Conservation (phyloP, 2,113 vertebrate genomes). For the Grantiella picta region DNA sequence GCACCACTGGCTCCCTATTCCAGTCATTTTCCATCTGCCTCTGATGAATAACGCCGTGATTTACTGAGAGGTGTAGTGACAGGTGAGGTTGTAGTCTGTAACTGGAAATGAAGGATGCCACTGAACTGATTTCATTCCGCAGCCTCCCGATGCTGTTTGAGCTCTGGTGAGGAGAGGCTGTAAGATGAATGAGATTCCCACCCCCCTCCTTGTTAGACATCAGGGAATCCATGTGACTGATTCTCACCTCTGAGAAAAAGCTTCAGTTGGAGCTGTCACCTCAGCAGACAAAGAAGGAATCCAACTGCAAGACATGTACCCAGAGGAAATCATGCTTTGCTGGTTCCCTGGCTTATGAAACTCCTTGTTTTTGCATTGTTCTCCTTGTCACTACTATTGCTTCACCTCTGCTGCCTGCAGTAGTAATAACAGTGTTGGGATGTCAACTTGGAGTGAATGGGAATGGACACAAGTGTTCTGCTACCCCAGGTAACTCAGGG, state of each 20-base stretch:
- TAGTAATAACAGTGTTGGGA: not conserved
- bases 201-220: not conserved
- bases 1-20: not conserved
- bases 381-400: not conserved
- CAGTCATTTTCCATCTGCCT: not conserved
- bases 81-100: slow-evolving; percentile 12
- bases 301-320: not conserved
- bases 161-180: not conserved
- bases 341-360: not conserved
- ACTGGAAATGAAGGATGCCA: slow-evolving; percentile 26
- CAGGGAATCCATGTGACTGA: not conserved
- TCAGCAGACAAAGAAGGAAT: not conserved
- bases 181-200: not conserved
- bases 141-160: not conserved
- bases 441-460: not conserved
- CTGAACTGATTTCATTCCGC: not conserved
- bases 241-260: not conserved
- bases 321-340: slow-evolving; percentile 31
- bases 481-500: not conserved
- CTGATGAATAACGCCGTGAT: not conserved
- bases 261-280: slow-evolving; percentile 23
- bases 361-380: not conserved
- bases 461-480: not conserved
- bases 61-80: not conserved
- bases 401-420: not conserved